A percentile compares a stretch with the other conserved stretches of the same genome.
Conservation (phyloP, 1,140 invertebrate species). For the Condylostylus longicornis region DNA sequence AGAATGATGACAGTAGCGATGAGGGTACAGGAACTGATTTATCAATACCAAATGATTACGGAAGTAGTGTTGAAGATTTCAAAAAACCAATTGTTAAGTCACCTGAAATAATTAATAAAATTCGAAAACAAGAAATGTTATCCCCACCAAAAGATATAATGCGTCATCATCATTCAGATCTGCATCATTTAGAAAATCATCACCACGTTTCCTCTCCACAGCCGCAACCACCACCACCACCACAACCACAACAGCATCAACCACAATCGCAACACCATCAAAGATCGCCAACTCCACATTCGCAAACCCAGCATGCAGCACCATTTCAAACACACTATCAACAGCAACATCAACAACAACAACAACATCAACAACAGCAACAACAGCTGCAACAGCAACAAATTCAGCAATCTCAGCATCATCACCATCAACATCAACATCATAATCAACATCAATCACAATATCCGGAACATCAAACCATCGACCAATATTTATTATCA, state of each 20-base stretch:
- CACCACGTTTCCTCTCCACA: not conserved
- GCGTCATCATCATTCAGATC: not conserved
- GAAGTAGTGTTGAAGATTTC: no score
- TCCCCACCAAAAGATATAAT: no score
- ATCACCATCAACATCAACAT: constrained; percentile 11
- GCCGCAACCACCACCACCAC: constrained; percentile 2
- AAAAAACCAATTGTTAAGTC: not conserved
- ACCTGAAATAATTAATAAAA: not conserved
- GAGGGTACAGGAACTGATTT: no score
- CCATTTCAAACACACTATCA: constrained; percentile 25
- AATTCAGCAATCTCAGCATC: constrained; percentile 18
- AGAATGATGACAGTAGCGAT: no score
- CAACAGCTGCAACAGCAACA: constrained; percentile 27
- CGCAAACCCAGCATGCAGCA: constrained; percentile 12
- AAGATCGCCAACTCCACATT: not conserved
- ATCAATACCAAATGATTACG: no score
- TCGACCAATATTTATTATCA: constrained; percentile 41
- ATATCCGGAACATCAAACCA: constrained; percentile 30
- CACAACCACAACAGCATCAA: constrained; percentile 22
- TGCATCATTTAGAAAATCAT: not conserved
- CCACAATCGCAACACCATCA: constrained; percentile 14
- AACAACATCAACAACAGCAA: constrained; percentile 13
- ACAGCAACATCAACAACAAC: constrained; percentile 26
- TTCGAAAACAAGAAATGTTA: no score
- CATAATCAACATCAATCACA: constrained; percentile 14